These are phyloP conservation scores for Caiman crocodilus DNA, from an alignment of 2,797 vertebrate species.

Conservation along the genomic window DNA sequence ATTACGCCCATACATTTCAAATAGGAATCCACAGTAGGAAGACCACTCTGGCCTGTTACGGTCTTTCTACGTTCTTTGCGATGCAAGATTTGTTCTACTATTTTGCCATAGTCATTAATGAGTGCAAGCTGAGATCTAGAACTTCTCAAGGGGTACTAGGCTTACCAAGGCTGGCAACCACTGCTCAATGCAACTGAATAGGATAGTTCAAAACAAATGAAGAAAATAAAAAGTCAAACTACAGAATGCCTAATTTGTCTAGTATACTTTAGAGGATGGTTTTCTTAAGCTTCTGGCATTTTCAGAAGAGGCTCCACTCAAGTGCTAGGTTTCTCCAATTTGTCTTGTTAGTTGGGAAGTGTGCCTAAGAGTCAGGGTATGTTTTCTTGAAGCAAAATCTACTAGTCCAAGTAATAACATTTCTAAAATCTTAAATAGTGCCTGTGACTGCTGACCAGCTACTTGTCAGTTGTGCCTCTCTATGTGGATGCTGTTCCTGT, in stretches of 20 bases:
- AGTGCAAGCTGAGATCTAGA: too few species aligned
- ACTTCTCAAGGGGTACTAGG: too few species aligned
- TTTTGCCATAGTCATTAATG: too few species aligned
- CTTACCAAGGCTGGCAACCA: not conserved
- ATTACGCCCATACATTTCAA: too few species aligned
- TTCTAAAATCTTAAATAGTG: not conserved
- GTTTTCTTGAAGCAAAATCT: not conserved
- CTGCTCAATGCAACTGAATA: not conserved
- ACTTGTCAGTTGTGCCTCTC: not conserved
- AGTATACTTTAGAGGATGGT: not conserved
- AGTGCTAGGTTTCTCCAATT: not conserved
- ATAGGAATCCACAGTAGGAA: too few species aligned
- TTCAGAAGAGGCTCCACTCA: not conserved
- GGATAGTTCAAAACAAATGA: not conserved
- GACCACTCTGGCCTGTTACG: too few species aligned
- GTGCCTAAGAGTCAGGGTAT: too few species aligned
- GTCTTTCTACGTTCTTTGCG: too few species aligned
- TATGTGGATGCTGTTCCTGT: not conserved
- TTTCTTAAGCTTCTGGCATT: not conserved
- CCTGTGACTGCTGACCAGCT: not conserved
- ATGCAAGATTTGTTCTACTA: too few species aligned
- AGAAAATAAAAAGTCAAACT: not conserved
- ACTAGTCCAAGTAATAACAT: not conserved
- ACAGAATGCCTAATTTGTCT: not conserved
- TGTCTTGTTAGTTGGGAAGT: not conserved